phyloP scores from a whole-genome alignment of 2,888 invertebrate genomes.

The Tetramorium bicarinatum region DNA sequence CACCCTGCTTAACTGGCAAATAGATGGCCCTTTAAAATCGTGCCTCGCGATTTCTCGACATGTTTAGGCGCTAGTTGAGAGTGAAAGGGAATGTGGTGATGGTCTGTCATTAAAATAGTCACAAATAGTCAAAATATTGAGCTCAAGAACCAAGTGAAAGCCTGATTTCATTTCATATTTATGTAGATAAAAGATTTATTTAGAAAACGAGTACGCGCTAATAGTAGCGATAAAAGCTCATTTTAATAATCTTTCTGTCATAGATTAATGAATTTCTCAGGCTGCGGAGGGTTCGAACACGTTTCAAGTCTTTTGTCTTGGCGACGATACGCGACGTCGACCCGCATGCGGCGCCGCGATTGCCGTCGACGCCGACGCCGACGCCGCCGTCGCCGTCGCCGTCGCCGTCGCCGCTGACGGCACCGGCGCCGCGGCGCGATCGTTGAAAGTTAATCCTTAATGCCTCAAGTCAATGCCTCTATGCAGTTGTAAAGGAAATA shows the following conservation, averaged over 20 bases:
- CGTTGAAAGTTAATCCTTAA: slow-evolving; percentile 52
- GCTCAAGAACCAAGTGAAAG: not conserved
- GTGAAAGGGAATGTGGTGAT: not conserved
- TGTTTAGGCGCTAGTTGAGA: not conserved
- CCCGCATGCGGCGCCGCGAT: slow-evolving; percentile 33
- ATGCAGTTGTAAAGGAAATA: slow-evolving; percentile 1
- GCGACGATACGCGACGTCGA: slow-evolving; percentile 40
- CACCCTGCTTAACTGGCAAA: slow-evolving; percentile 4
- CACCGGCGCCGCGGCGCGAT: slow-evolving; percentile 37
- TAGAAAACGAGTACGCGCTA: not conserved
- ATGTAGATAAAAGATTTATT: not conserved
- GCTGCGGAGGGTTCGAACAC: not conserved
- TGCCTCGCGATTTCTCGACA: not conserved
- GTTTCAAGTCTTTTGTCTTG: not conserved
- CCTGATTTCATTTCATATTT: not conserved
- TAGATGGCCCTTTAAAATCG: not conserved
- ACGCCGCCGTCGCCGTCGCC: slow-evolving; percentile 16
- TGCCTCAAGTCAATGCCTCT: slow-evolving; percentile 40
- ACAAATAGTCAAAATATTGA: no score
- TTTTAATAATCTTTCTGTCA: not conserved
- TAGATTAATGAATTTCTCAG: not conserved
- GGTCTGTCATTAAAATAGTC: not conserved
- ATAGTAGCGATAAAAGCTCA: not conserved
- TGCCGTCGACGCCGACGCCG: slow-evolving; percentile 20
- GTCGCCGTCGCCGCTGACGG: slow-evolving; percentile 15